Percentiles rank a stretch among this genome's conserved stretches.
Conservation (phyloP, 2,888 invertebrate species). For the Kryphioiulus occultus region DNA sequence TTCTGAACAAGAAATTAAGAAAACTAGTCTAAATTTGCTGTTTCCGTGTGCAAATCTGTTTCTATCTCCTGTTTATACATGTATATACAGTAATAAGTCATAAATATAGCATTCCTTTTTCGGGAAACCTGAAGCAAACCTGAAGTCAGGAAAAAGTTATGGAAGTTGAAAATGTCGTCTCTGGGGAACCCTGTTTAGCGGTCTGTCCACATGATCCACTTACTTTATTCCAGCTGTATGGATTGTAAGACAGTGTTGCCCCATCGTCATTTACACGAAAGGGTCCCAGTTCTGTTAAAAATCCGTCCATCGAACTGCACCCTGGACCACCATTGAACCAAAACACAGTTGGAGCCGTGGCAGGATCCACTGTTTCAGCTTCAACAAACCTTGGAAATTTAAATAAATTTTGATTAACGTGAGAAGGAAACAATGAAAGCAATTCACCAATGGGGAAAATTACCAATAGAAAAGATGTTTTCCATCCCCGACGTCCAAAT, state of each 20-base stretch:
- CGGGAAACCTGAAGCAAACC: too few species aligned
- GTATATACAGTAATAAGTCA: too few species aligned
- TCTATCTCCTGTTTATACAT: too few species aligned
- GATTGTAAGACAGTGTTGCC: conserved; percentile 55
- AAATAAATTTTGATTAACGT: neutral
- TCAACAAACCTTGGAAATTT: conserved; percentile 60
- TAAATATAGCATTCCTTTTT: too few species aligned
- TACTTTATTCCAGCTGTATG: conserved; percentile 57
- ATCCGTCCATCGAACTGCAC: conserved; percentile 58
- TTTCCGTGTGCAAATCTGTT: too few species aligned
- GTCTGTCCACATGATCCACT: too few species aligned
- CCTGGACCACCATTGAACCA: conserved; percentile 62
- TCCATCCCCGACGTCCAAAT: conserved; percentile 60
- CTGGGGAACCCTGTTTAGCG: too few species aligned
- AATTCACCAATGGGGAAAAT: neutral
- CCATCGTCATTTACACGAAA: conserved; percentile 57
- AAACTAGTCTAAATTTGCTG: too few species aligned
- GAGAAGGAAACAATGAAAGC: neutral
- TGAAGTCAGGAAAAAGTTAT: too few species aligned
- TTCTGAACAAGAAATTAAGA: too few species aligned
- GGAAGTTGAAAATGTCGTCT: too few species aligned
- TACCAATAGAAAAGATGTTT: conserved; percentile 58
- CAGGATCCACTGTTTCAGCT: conserved; percentile 58
- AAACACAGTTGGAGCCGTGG: conserved; percentile 61
- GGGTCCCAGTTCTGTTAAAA: conserved; percentile 60